A percentile compares a stretch with the other conserved stretches of the same genome.
These are phyloP conservation scores for Saturnia pavonia DNA, from an alignment of 2,888 invertebrate genomes.

Conservation along the genomic window DNA sequence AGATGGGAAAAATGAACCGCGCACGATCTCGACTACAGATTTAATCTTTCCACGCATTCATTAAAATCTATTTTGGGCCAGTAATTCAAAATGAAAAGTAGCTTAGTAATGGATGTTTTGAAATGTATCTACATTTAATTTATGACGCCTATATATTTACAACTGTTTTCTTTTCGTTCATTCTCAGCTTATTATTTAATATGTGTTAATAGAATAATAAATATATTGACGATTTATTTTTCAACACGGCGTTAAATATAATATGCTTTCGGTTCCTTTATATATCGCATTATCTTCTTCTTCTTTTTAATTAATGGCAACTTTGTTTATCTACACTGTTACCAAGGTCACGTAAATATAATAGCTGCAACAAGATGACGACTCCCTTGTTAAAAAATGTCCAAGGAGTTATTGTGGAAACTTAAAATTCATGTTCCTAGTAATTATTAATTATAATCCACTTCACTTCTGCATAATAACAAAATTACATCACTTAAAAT, in stretches of 20 bases:
- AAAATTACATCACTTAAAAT: no score
- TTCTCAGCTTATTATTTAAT: background rate
- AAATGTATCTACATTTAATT: conserved; percentile 11
- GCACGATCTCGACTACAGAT: conserved; percentile 3
- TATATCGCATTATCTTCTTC: no score
- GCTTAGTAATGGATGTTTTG: background rate
- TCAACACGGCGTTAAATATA: background rate
- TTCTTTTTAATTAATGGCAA: no score
- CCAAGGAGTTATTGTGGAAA: no score
- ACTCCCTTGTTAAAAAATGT: no score
- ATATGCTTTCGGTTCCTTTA: background rate
- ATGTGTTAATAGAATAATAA: background rate
- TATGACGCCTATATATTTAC: background rate
- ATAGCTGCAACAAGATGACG: no score
- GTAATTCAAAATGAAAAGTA: conserved; percentile 16
- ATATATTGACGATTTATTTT: background rate
- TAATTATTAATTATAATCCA: no score
- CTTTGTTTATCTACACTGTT: no score
- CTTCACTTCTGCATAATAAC: no score
- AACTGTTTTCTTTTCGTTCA: conserved; percentile 9
- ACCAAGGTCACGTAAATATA: no score
- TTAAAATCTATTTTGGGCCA: conserved; percentile 12
- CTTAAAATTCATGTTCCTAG: no score
- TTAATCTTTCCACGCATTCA: conserved; percentile 15
- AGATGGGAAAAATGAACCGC: conserved; percentile 17